These are phyloP conservation scores for Ptychodera flava DNA, from an alignment of 35 echinoderm and acorn worm species.

Conservation along the genomic window DNA sequence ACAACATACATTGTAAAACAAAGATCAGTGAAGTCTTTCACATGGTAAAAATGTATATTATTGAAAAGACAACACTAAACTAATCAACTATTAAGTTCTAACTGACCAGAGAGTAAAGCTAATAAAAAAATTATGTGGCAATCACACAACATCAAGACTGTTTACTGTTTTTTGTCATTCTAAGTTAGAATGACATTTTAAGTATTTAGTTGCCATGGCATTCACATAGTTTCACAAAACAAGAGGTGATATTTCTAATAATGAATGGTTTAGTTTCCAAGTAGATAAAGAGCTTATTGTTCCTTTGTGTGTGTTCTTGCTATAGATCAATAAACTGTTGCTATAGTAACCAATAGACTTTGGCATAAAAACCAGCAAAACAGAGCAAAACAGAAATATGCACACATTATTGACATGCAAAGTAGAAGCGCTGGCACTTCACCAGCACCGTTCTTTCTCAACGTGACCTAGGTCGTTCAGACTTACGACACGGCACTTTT, in stretches of 20 bases:
- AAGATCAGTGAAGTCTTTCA: no score
- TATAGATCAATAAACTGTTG: constrained; percentile 20
- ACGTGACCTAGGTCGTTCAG: background rate
- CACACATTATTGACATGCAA: background rate
- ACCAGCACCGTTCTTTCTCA: background rate
- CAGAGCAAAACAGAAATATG: background rate
- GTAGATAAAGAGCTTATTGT: background rate
- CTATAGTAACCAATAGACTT: constrained; percentile 16
- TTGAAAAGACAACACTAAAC: no score
- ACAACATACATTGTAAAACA: no score
- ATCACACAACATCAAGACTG: background rate
- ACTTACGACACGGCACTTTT: background rate
- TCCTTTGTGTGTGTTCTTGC: background rate
- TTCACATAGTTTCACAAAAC: background rate
- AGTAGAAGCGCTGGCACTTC: background rate
- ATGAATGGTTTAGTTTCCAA: constrained; percentile 11
- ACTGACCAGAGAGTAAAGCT: no score
- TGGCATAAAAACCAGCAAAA: constrained; percentile 21
- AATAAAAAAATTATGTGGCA: no score
- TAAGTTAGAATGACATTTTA: background rate
- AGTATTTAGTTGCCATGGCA: background rate
- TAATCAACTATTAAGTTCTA: no score
- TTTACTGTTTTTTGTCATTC: background rate
- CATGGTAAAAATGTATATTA: no score
- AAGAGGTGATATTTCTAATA: background rate